These are phyloP conservation scores for Urosaurus nigricauda DNA, from an alignment of 2,797 vertebrate species.

Conservation along the genomic window DNA sequence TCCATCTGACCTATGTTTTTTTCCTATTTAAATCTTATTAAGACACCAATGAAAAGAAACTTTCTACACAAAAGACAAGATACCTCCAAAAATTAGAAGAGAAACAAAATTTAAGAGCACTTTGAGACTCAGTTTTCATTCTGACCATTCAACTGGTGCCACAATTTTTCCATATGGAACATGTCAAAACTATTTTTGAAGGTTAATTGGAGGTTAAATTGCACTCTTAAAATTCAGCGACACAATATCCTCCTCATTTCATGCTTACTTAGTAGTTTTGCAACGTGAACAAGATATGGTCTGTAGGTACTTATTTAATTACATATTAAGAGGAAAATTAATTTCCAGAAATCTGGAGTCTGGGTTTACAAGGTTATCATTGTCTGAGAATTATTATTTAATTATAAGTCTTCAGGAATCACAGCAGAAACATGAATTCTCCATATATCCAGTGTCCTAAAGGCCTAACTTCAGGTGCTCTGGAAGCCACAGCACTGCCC, in stretches of 20 bases:
- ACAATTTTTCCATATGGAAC: neutral
- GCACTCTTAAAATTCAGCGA: neutral
- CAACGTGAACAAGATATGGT: constrained; percentile 20
- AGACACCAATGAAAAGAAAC: neutral
- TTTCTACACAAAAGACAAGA: neutral
- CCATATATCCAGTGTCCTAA: neutral
- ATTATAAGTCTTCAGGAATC: neutral
- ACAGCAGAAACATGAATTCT: neutral
- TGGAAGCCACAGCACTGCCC: no score
- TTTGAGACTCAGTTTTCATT: neutral
- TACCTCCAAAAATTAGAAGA: neutral
- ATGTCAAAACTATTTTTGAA: neutral
- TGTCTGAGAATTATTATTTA: constrained; percentile 14
- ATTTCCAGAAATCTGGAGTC: constrained; percentile 36
- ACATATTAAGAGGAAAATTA: neutral
- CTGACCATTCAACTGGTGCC: constrained; percentile 8
- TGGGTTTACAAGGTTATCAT: constrained; percentile 1
- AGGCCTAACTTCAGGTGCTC: no score
- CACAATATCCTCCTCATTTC: neutral
- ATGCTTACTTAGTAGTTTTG: constrained; percentile 19
- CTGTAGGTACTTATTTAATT: constrained; percentile 3
- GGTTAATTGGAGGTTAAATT: neutral
- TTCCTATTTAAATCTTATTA: neutral
- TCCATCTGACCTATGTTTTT: neutral
- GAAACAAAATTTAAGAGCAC: neutral